phyloP scores from a whole-genome alignment of 2,888 invertebrate species.

The Synergus laeviventris region DNA sequence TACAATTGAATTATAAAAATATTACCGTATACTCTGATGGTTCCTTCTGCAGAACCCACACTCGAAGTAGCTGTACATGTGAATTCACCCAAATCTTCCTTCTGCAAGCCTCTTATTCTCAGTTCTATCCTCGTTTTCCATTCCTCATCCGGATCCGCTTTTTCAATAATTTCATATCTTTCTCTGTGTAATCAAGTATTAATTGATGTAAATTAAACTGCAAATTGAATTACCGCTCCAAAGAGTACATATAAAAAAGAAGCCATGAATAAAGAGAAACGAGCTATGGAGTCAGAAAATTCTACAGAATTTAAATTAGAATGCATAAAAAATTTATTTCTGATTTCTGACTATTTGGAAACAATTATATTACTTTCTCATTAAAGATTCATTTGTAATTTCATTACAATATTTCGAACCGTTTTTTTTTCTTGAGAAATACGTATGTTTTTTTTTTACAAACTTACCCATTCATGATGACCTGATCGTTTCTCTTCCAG shows the following conservation, averaged over 20 bases:
- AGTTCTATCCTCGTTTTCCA: slow-evolving; percentile 82
- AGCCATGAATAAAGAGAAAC: slow-evolving; percentile 1
- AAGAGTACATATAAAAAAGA: background rate
- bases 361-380: background rate
- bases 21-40: slow-evolving; percentile 83
- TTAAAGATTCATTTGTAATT: background rate
- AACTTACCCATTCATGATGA: slow-evolving; percentile 79
- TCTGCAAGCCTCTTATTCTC: slow-evolving; percentile 80
- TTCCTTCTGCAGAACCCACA: slow-evolving; percentile 84
- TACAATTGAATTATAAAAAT: slow-evolving; percentile 1
- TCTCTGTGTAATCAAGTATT: slow-evolving; percentile 76
- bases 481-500: slow-evolving; percentile 82
- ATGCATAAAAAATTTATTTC: background rate
- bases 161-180: slow-evolving; percentile 82
- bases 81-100: slow-evolving; percentile 82
- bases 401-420: background rate
- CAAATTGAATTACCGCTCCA: background rate
- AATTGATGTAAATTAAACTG: slow-evolving; percentile 13
- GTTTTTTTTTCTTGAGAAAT: background rate
- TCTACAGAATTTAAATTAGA: slow-evolving; percentile 18
- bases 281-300: slow-evolving; percentile 9
- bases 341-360: background rate
- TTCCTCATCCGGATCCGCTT: slow-evolving; percentile 76
- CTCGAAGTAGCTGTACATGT: slow-evolving; percentile 85
- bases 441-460: background rate